phyloP scores from a whole-genome alignment of 2,113 vertebrate genomes.

The Glareola pratincola region DNA sequence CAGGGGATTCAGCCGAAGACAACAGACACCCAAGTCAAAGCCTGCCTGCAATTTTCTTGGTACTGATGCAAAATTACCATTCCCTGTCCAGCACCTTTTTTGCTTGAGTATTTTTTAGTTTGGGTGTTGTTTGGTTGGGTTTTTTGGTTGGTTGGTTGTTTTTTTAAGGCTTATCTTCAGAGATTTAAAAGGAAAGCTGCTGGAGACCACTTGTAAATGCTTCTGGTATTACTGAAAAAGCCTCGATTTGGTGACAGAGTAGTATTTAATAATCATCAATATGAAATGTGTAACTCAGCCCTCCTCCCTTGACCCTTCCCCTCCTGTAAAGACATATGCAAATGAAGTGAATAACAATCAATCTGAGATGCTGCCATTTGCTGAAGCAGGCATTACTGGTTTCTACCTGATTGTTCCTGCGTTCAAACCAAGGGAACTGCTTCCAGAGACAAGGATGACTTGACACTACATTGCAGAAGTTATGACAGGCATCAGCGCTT shows the following conservation, averaged over 20 bases:
- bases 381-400: conserved; percentile 39
- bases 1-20: not conserved
- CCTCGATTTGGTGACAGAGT: not conserved
- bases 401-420: not conserved
- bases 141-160: not conserved
- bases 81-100: not conserved
- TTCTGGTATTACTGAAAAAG: not conserved
- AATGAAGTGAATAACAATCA: conserved; percentile 29
- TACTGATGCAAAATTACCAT: not conserved
- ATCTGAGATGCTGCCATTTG: not conserved
- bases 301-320: conserved; percentile 20
- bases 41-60: not conserved
- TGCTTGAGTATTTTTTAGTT: not conserved
- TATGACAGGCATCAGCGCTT: not conserved
- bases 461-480: not conserved
- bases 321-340: conserved; percentile 35
- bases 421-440: not conserved
- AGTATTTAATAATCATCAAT: conserved; percentile 1
- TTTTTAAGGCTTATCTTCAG: not conserved
- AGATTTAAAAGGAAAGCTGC: not conserved
- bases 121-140: not conserved
- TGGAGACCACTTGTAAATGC: not conserved
- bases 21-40: not conserved
- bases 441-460: not conserved
- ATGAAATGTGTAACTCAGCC: not conserved